Base-by-base conservation (phyloP, 2,888 invertebrate species). In the Dione juno region DNA sequence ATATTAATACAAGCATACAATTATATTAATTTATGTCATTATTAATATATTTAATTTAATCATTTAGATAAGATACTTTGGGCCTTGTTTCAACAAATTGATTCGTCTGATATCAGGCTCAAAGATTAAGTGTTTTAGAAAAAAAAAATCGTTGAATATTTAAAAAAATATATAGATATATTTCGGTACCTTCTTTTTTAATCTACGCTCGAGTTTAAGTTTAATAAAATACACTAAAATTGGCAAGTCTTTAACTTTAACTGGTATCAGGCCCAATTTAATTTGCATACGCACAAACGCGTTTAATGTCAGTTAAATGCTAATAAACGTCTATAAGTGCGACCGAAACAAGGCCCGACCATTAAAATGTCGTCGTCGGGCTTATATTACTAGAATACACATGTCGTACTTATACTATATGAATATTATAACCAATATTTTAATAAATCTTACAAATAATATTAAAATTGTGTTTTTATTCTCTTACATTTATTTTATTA, bases 391-490 rank as follows among this genome's bases (percentile, higher is more conserved):
- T 11, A 52, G 10, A 53, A 53, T 53, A 53, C n/a, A n/a, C n/a
- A n/a, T 53, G 14, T 48, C 48, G 13, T 53, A 21, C 9, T 53
- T 28, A 28, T 53, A 53, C n/a, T n/a, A n/a, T n/a, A n/a, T n/a
- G n/a, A n/a, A n/a, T n/a, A 0, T 28, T 28, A 7, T 53, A 53
- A 53, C 28, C 28, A 35, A 8, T 53, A 28, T 53, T 35, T 35
- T n/a, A 53, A 53, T 53, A 53, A 53, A 53, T 35, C 3, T 53
- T 35, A 9, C 28, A 9, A 21, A 53, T 28, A 53, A 53, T 53
- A 53, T 35, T 3, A 28, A 14, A 53, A 14, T 53, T 13, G 28
- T 53, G 14, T 53, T 53, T 35, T 53, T 53, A n/a, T 53, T 53
- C 9, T 28, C 8, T 28, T 28, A 21, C 7, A 16, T n/a, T n/a